phyloP scores from a whole-genome alignment of 1,140 invertebrate species.

The Drosophila orena region DNA sequence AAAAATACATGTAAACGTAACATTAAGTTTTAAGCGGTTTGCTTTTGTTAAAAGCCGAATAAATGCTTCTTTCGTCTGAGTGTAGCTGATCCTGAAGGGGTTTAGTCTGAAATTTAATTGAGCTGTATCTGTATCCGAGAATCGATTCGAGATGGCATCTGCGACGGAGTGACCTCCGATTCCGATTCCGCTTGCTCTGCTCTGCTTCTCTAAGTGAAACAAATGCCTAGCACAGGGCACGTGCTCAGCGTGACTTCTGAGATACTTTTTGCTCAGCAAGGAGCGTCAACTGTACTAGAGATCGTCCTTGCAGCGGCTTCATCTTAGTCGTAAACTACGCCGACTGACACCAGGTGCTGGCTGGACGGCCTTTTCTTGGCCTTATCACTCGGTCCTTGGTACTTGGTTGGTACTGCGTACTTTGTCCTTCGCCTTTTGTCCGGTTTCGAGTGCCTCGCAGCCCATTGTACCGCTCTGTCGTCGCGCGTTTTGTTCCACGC shows the following conservation, averaged over 20 bases:
- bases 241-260: conserved; percentile 39
- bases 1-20: too few species aligned
- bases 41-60: too few species aligned
- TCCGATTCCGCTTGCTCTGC: background rate
- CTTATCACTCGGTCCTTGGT: conserved; percentile 45
- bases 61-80: background rate
- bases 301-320: conserved; percentile 37
- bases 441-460: conserved; percentile 43
- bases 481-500: conserved; percentile 27
- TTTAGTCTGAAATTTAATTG: conserved; percentile 43
- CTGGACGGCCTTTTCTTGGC: conserved; percentile 63
- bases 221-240: conserved; percentile 40
- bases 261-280: conserved; percentile 17
- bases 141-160: conserved; percentile 43
- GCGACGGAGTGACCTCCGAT: conserved; percentile 21
- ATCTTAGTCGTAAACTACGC: conserved; percentile 29
- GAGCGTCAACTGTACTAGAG: conserved; percentile 28
- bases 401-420: background rate
- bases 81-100: conserved; percentile 21
- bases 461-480: conserved; percentile 55
- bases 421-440: conserved; percentile 34
- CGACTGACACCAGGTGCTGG: conserved; percentile 47
- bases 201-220: conserved; percentile 34
- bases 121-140: conserved; percentile 32
- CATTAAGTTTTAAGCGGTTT: too few species aligned